Evolutionary conservation across 2,888 invertebrate genomes (phyloP).

Genomic region (Podotricha telesiphe): DNA sequence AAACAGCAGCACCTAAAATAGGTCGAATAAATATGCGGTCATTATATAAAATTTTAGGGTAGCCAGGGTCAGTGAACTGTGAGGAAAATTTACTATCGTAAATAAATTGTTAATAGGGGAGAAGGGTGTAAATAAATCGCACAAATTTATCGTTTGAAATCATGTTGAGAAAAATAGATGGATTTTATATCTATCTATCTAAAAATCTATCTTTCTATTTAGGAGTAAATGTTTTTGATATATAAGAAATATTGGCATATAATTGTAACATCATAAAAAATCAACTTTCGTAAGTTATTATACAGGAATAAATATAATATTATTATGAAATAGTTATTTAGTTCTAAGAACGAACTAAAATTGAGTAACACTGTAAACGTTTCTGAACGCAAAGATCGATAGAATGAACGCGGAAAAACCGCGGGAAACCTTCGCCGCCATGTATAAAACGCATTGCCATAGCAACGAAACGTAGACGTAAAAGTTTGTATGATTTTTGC

Average conservation of each 20-base stretch:
- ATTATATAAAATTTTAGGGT: slow-evolving; percentile 40
- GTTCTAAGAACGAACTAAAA: background rate
- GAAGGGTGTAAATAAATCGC: background rate
- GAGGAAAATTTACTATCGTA: background rate
- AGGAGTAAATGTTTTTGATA: too few species aligned
- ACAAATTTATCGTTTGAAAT: background rate
- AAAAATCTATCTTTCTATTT: too few species aligned
- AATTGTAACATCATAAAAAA: background rate
- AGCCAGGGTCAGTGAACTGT: slow-evolving; percentile 46
- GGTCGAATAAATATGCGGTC: slow-evolving; percentile 15
- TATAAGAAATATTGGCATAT: background rate
- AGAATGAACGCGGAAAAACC: slow-evolving; percentile 60
- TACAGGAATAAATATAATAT: background rate
- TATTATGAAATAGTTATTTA: background rate
- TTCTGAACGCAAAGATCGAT: slow-evolving; percentile 63
- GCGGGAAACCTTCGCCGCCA: slow-evolving; percentile 63
- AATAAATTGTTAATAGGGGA: background rate
- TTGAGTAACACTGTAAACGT: slow-evolving; percentile 24
- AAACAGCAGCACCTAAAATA: slow-evolving; percentile 1
- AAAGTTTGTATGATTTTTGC: too few species aligned
- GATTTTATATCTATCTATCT: background rate
- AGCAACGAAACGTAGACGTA: slow-evolving; percentile 45
- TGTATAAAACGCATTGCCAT: slow-evolving; percentile 57
- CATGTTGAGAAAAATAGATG: background rate
- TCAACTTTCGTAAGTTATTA: too few species aligned